Percentiles rank a stretch among this genome's conserved stretches.
These are phyloP conservation scores for Pitta sordida DNA, from an alignment of 2,113 vertebrate genomes.

Conservation along the genomic window DNA sequence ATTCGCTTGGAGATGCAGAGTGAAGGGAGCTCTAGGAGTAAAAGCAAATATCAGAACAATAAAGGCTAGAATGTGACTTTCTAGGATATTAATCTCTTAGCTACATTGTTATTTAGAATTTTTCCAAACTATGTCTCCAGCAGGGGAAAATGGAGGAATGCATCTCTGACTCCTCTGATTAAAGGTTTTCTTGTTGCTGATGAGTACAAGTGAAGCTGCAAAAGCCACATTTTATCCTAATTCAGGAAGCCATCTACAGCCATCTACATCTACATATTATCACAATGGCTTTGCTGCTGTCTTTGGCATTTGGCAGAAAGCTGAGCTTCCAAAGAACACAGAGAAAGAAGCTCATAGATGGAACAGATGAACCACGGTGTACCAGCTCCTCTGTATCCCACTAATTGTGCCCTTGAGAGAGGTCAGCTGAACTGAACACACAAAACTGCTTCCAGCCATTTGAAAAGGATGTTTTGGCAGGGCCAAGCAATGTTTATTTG, in stretches of 20 bases:
- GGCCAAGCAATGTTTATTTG: not conserved
- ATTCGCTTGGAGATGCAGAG: not conserved
- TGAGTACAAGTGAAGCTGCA: not conserved
- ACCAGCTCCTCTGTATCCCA: not conserved
- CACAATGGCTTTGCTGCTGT: not conserved
- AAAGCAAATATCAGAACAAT: not conserved
- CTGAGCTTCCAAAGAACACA: not conserved
- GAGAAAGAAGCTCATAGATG: not conserved
- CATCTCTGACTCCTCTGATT: not conserved
- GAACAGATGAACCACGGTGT: not conserved
- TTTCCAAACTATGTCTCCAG: not conserved
- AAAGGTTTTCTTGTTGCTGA: not conserved
- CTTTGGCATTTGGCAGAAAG: not conserved
- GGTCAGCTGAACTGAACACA: not conserved
- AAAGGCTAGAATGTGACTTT: not conserved
- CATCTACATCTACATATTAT: not conserved
- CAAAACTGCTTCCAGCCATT: not conserved
- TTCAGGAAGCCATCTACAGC: not conserved
- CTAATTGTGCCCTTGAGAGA: not conserved
- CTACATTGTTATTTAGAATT: not conserved
- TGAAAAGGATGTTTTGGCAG: not conserved
- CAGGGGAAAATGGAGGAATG: not conserved
- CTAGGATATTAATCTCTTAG: not conserved
- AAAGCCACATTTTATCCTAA: not conserved
- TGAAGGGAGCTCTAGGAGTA: not conserved